Percentiles rank a stretch among this genome's conserved stretches.
phyloP scores from a whole-genome alignment of 2,797 vertebrate species.

The Rhincodon typus region DNA sequence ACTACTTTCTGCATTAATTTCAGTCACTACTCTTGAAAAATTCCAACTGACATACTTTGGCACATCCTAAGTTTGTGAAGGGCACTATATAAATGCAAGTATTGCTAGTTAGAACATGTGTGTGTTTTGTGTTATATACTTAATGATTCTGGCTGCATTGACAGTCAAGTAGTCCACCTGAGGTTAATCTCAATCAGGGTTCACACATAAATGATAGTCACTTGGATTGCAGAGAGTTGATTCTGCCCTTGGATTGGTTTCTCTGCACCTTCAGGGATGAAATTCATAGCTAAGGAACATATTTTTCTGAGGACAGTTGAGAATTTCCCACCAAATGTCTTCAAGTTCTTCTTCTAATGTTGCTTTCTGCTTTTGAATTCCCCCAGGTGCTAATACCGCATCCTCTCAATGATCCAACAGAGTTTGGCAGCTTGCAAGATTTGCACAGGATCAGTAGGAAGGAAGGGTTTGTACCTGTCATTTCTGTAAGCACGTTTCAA shows the following conservation, averaged over 20 bases:
- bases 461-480: slow-evolving; percentile 61
- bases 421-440: slow-evolving; percentile 73
- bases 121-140: too few relatives aligned
- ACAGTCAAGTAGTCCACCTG: neutral
- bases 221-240: neutral
- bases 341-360: neutral
- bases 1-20: neutral
- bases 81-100: neutral
- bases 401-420: slow-evolving; percentile 73
- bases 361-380: neutral
- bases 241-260: neutral
- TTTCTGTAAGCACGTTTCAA: neutral
- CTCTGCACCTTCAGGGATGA: neutral
- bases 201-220: neutral
- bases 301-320: neutral
- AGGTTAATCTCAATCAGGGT: neutral
- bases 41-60: neutral
- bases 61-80: neutral
- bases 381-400: slow-evolving; percentile 66
- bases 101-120: too few relatives aligned
- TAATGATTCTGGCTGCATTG: neutral
- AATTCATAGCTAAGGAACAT: neutral
- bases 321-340: neutral
- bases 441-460: slow-evolving; percentile 72
- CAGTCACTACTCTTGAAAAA: neutral